These are phyloP conservation scores for Phortica variegata DNA, from an alignment of 1,140 invertebrate genomes.

Conservation along the genomic window DNA sequence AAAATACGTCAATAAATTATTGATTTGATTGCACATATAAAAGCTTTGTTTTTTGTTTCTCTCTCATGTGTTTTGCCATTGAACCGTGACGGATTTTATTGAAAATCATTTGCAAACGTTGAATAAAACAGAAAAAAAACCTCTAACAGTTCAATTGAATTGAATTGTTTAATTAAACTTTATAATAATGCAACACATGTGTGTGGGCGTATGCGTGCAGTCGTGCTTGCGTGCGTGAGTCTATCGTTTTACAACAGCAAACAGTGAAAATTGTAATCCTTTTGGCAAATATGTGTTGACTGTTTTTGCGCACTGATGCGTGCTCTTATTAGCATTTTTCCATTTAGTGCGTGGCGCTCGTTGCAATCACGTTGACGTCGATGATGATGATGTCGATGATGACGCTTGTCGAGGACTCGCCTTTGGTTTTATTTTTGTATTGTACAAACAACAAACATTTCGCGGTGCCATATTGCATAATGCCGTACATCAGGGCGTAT, in stretches of 20 bases:
- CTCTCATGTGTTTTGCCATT: too few relatives aligned
- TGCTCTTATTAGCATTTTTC: slow-evolving; percentile 1
- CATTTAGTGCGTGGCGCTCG: not conserved
- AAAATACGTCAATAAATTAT: too few relatives aligned
- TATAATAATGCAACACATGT: slow-evolving; percentile 8
- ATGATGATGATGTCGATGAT: too few relatives aligned
- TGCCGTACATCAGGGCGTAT: too few relatives aligned
- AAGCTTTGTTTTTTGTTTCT: too few relatives aligned
- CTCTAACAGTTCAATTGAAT: slow-evolving; percentile 21
- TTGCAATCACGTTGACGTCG: too few relatives aligned
- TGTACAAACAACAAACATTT: slow-evolving; percentile 12
- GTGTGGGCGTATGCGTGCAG: too few relatives aligned
- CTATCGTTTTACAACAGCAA: not conserved
- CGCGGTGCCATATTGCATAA: too few relatives aligned
- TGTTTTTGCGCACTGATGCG: not conserved
- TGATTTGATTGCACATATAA: too few relatives aligned
- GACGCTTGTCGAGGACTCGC: not conserved
- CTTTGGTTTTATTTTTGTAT: not conserved
- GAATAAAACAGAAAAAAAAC: slow-evolving; percentile 14
- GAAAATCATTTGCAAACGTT: too few relatives aligned
- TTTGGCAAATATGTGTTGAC: not conserved
- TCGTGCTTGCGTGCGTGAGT: too few relatives aligned
- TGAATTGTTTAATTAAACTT: slow-evolving; percentile 23
- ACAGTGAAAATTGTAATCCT: slow-evolving; percentile 20
- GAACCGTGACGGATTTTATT: too few relatives aligned